Evolutionary conservation across 2,888 invertebrate species (phyloP), one percentile per base, ranked within the genome.

Genomic region (Muschampia plurimacula): DNA sequence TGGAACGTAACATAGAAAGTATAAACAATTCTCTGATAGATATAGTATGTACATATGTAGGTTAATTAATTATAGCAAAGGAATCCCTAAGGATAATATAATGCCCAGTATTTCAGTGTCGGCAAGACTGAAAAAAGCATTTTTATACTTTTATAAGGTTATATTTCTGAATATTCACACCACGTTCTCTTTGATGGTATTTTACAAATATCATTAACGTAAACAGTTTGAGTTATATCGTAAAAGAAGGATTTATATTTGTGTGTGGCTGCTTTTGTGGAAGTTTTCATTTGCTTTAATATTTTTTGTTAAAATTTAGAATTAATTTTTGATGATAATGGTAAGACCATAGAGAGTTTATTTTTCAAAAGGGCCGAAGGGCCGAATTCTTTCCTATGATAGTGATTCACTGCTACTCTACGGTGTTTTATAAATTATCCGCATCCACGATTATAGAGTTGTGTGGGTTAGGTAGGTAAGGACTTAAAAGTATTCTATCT

Each of bases 121-220:
- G 39, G 10, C 3, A 46, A 9, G 46, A 46, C 6, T 9, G 6
- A 12, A 22, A 12, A 13, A 46, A 46, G 6, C 3, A 46, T 46
- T 4, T 12, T 28, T 57, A 15, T 52, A 52, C 52, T 12, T 60
- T 60, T 60, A 12, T 12, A 59, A 32, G 13, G 28, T 32, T 1
- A 13, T 60, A 36, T 36, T 36, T 60, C 36, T 8, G 32, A 60
- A 60, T 60, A 32, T 36, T 36, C 59, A n/a, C 59, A 36, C 13
- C 59, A 46, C 64, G 12, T 62, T 15, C 69, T 36, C 49, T 68
- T 49, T 62, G 60, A 62, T 22, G 49, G 12, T 36, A 68, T 68
- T 68, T 68, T 49, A 60, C 6, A 62, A 69, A 69, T 52, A 52
- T 36, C 39, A 69, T 49, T 52, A 55, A 52, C 52, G 55, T 46